These are phyloP conservation scores for Vespertilio murinus DNA, from an alignment of 2,797 vertebrate species.

Conservation along the genomic window DNA sequence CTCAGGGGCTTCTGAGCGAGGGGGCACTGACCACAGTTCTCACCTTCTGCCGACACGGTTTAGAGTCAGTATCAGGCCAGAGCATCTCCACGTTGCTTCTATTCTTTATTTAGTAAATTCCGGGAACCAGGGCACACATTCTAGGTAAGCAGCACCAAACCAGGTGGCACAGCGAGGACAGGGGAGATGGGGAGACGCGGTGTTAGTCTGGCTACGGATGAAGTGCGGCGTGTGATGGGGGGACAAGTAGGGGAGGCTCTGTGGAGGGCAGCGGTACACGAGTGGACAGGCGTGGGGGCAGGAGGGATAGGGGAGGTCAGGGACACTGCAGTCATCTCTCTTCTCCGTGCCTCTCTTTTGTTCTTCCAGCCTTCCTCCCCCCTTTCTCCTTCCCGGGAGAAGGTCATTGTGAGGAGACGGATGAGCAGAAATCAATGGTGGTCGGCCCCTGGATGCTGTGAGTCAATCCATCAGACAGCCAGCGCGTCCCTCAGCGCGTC, in stretches of 20 bases:
- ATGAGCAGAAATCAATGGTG: conserved; percentile 73
- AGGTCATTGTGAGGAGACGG: background rate
- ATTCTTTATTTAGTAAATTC: background rate
- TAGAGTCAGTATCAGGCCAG: background rate
- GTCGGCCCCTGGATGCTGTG: conserved; percentile 57
- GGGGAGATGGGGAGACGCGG: background rate
- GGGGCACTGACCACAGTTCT: background rate
- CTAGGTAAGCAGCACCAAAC: background rate
- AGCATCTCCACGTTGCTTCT: background rate
- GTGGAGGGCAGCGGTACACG: rapidly evolving
- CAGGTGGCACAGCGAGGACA: background rate
- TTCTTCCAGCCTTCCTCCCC: background rate
- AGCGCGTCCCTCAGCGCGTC: conserved; percentile 74
- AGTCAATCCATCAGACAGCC: conserved; percentile 79
- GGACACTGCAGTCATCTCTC: too few relatives aligned
- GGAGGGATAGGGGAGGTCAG: too few relatives aligned
- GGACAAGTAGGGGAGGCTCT: too few relatives aligned
- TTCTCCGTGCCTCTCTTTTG: background rate
- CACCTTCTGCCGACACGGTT: background rate
- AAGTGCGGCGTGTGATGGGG: too few relatives aligned
- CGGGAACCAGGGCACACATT: background rate
- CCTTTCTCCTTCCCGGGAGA: background rate
- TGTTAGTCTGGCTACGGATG: rapidly evolving
- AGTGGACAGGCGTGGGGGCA: rapidly evolving
- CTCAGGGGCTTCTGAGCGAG: background rate